phyloP scores from a whole-genome alignment of 2,797 vertebrate species.

The Clarias fuscus region DNA sequence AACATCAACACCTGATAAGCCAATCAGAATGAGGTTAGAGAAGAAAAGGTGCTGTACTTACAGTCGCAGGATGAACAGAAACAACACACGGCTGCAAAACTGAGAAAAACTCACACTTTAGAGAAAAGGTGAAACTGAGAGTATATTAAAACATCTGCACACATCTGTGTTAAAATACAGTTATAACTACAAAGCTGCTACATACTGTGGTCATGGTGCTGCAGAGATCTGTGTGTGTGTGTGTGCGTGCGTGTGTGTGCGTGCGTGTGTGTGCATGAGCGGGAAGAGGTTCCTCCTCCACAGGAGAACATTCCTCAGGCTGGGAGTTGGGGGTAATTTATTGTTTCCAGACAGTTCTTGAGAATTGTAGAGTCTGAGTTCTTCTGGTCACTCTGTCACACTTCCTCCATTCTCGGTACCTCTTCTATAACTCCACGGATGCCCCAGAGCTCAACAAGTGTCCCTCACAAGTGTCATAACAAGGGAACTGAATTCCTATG shows the following conservation, averaged over 20 bases:
- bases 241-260: conserved; percentile 12
- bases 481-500: too few relatives aligned
- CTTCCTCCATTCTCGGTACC: too few relatives aligned
- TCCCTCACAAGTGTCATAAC: too few relatives aligned
- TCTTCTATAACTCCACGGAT: too few relatives aligned
- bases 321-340: not conserved
- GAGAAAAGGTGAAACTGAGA: not conserved
- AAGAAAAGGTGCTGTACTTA: not conserved
- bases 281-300: not conserved
- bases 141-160: not conserved
- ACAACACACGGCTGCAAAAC: not conserved
- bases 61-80: not conserved
- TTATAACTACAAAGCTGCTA: not conserved
- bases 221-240: not conserved
- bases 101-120: not conserved
- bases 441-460: too few relatives aligned
- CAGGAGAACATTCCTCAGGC: not conserved
- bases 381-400: too few relatives aligned
- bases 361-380: not conserved
- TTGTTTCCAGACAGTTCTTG: not conserved
- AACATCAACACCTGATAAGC: not conserved
- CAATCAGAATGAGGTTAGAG: not conserved
- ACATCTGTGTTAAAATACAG: not conserved
- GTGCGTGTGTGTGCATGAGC: not conserved
- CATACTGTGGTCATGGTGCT: not conserved